Evolutionary conservation across 2,888 invertebrate species (phyloP), one percentile per base, ranked within the genome.

Genomic region (Mimas tiliae): DNA sequence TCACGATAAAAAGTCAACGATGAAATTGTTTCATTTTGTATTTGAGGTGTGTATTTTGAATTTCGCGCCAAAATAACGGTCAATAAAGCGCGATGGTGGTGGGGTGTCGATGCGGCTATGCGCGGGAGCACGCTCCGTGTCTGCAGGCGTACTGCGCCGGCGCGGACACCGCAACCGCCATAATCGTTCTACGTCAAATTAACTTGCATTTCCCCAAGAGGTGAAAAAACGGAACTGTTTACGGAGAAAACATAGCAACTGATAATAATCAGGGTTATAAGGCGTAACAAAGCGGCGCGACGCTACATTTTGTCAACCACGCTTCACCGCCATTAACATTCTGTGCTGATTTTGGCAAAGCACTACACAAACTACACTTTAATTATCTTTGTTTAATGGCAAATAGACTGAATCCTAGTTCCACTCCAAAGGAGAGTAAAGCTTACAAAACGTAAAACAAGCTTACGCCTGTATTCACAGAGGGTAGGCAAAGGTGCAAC

Each of bases 191-290:
- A 82, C 90, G 86, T 86, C 80, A 84, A 90, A 89, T 89, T 88
- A 87, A 80, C 85, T 86, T 79, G 82, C 87, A 87, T 92, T 91
- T 90, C 89, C 87, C 89, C 86, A 73, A 79, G 87, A 86, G 84
- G 82, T 86, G 85, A 89, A 89, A 90, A 91, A 90, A 89, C 88
- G 82, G 85, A 88, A 86, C 86, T 78, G 81, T 81, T 86, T 83
- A 82, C 82, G 79, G 86, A 87, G 90, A 90, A 91, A 90, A 91
- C 86, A 75, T 80, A 73, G 79, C 82, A 77, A 82, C 87, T 88
- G 87, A 87, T 87, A 87, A 88, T 88, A 84, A 89, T 88, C 78
- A 80, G 80, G 83, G 86, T 82, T 84, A 84, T 79, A 80, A 79
- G 80, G 80, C 84, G 85, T 83, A 70, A 74, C 81, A 68, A 67